These are phyloP conservation scores for Calyptommatus sinebrachiatus DNA, from an alignment of 2,113 vertebrate genomes.

Conservation along the genomic window DNA sequence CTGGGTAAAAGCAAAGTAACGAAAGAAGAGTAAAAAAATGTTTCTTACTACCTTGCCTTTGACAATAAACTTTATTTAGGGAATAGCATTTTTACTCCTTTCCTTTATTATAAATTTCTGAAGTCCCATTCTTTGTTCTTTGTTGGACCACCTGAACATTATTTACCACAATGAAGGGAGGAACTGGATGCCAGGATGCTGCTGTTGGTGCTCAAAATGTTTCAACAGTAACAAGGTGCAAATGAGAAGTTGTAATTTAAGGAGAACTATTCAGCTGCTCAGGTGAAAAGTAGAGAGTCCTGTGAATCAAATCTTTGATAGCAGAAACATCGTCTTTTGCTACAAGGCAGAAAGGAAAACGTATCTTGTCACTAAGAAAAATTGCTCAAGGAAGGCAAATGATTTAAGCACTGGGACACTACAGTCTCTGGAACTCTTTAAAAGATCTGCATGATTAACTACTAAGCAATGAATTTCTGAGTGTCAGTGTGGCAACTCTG, in stretches of 20 bases:
- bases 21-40: not conserved
- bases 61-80: not conserved
- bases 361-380: constrained; percentile 8
- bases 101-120: too few relatives aligned
- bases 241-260: not conserved
- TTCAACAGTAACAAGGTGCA: not conserved
- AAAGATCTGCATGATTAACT: not conserved
- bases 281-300: constrained; percentile 80
- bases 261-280: constrained; percentile 24
- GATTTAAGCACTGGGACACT: not conserved
- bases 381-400: not conserved
- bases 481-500: too few relatives aligned
- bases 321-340: constrained; percentile 74
- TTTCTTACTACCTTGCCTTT: not conserved
- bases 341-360: constrained; percentile 56
- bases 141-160: not conserved
- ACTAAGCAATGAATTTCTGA: not conserved
- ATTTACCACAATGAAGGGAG: not conserved
- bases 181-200: not conserved
- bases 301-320: constrained; percentile 75
- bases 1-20: not conserved
- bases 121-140: not conserved
- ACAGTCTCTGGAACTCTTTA: not conserved
- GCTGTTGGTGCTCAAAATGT: not conserved
- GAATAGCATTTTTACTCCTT: not conserved